phyloP scores from a whole-genome alignment of 2,888 invertebrate species.

The Neoscelio sp. region DNA sequence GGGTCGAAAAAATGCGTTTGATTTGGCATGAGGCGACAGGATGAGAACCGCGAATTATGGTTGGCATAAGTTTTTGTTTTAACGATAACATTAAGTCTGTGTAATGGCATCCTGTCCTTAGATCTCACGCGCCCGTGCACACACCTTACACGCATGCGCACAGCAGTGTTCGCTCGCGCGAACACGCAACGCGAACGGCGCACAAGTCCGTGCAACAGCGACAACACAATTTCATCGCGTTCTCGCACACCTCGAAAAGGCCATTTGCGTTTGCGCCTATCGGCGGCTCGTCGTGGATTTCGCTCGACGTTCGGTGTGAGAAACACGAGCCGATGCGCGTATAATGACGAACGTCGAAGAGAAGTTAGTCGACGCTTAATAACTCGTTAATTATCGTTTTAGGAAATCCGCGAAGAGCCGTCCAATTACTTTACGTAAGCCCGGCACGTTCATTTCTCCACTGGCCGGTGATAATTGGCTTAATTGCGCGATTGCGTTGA shows the following conservation, averaged over 20 bases:
- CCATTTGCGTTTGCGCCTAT: constrained; percentile 1
- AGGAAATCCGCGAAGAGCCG: constrained; percentile 81
- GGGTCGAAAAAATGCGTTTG: constrained; percentile 43
- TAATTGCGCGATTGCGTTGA: constrained; percentile 79
- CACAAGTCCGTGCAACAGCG: constrained; percentile 54
- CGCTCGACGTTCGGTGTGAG: constrained; percentile 78
- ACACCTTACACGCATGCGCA: constrained; percentile 60
- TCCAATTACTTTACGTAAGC: constrained; percentile 83
- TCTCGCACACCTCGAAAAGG: constrained; percentile 48
- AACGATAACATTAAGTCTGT: constrained; percentile 80
- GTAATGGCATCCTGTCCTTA: constrained; percentile 80
- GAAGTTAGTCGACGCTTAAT: constrained; percentile 80
- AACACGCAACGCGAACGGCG: constrained; percentile 26
- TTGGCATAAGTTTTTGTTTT: constrained; percentile 76
- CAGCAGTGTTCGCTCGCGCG: constrained; percentile 47
- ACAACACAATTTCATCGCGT: constrained; percentile 58
- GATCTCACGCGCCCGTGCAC: constrained; percentile 71
- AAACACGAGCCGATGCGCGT: constrained; percentile 72
- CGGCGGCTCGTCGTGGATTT: constrained; percentile 74
- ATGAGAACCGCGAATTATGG: constrained; percentile 77
- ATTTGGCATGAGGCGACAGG: constrained; percentile 65
- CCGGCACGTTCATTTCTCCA: constrained; percentile 75
- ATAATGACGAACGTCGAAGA: constrained; percentile 73
- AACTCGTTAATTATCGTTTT: constrained; percentile 83
- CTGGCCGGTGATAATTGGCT: constrained; percentile 80